Conservation (phyloP, 53 echinoderm and acorn worm species). For the Henricia sp. region DNA sequence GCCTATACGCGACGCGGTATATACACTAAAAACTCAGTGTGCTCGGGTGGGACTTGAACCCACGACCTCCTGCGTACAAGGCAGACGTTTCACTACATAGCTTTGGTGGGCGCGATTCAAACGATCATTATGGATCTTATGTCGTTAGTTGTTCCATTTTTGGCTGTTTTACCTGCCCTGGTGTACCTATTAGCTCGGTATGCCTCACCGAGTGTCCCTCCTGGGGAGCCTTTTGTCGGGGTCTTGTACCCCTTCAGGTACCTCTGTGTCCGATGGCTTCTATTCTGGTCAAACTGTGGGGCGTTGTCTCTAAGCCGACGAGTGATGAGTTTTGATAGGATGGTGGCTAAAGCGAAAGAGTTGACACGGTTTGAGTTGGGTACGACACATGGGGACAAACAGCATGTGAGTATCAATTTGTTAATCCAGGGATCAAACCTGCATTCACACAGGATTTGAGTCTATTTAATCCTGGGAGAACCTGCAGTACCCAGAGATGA, state of each 20-base stretch:
- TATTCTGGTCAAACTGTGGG: neutral
- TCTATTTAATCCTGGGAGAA: neutral
- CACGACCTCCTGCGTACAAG: too few species aligned
- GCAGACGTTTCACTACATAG: too few species aligned
- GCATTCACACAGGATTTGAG: too few species aligned
- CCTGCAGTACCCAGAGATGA: too few species aligned
- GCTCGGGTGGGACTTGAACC: too few species aligned
- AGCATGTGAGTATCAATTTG: neutral
- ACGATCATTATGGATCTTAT: too few species aligned
- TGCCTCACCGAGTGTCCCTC: neutral
- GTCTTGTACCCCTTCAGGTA: constrained; percentile 8
- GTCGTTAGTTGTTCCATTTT: neutral
- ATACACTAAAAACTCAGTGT: too few species aligned
- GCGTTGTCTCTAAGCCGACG: neutral
- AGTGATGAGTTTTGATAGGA: neutral
- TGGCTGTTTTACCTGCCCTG: neutral
- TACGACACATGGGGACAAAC: neutral
- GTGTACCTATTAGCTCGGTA: neutral
- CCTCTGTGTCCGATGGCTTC: constrained; percentile 15
- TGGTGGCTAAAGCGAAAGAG: constrained; percentile 27
- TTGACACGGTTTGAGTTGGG: neutral
- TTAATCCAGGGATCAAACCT: neutral
- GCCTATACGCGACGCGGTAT: too few species aligned
- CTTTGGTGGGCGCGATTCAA: too few species aligned
- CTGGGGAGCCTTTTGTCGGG: neutral